Evolutionary conservation across 2,113 vertebrate genomes (phyloP), one percentile per base, ranked within the genome.

Genomic region (Solenodon paradoxus): DNA sequence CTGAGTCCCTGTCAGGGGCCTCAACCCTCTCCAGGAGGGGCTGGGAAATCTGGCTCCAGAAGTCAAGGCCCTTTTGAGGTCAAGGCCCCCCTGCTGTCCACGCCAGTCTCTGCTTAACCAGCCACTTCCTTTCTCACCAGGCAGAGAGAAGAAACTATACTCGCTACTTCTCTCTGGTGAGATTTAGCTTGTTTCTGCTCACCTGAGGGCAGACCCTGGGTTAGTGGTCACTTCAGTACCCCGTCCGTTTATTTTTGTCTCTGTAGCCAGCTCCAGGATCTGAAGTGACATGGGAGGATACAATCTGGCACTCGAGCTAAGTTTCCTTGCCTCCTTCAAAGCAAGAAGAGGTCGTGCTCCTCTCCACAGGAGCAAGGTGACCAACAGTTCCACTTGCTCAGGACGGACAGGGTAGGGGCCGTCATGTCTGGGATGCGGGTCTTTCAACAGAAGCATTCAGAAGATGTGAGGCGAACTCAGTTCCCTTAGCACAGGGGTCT

Each of bases 11-110:
- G 79, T 30, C 4, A 12, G 78, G 38, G 30, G 12, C 24, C 28
- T 28, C 28, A n/a, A 55, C 32, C 5, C 59, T 8, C 0, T 20
- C n/a, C 2, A 38, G 40, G 49, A 15, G 19, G 0, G 2, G 6
- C 42, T 1, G 6, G 72, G 78, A 5, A 4, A 24, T 3, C 26
- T 49, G 63, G 74, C 17, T 61, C 7, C 1, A 45, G 35, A 59
- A 69, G 51, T 63, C 9, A 17, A 59, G 45, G 40, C 35, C 64
- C 28, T 4, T 2, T 22, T 7, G 28, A 74, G 45, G 42, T 66
- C n/a, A 17, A 61, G 57, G 49, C 28, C 2, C 3, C 2, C 1
- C 7, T 15, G 57, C 28, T 24, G 32, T 20, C 19, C 24, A 3
- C 9, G 5, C 22, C 2, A 38, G 9, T 68, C 24, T 28, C 83